A percentile compares a stretch with the other conserved stretches of the same genome.
Conservation (phyloP, 2,113 vertebrate genomes). For the Numida meleagris region DNA sequence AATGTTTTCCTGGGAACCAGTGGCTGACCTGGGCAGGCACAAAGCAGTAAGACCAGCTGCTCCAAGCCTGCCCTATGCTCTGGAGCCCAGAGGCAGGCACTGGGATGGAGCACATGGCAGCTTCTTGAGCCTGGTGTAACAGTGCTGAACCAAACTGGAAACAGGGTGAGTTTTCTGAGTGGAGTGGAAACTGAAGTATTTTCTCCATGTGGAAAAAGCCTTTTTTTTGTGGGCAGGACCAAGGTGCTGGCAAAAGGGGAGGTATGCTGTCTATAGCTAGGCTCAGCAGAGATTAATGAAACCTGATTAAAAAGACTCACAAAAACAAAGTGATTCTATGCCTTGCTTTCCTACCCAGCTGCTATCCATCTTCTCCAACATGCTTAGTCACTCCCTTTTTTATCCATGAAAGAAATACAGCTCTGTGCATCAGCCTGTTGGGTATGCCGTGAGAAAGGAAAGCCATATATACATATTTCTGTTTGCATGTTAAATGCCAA, state of each 20-base stretch:
- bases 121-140: not conserved
- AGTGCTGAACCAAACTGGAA: not conserved
- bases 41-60: not conserved
- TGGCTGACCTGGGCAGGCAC: not conserved
- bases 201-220: not conserved
- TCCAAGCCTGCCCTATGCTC: too few species aligned
- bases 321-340: not conserved
- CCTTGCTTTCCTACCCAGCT: not conserved
- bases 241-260: not conserved
- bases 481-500: slow-evolving; percentile 16
- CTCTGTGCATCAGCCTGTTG: not conserved
- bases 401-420: not conserved
- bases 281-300: not conserved
- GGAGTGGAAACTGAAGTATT: not conserved
- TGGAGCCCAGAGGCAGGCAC: not conserved
- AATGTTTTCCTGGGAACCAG: not conserved
- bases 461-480: not conserved
- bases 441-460: not conserved
- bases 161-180: not conserved
- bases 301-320: not conserved
- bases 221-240: not conserved
- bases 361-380: not conserved
- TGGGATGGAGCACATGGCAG: not conserved
- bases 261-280: fast-evolving
- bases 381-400: not conserved